Conservation (phyloP, 2,797 vertebrate species). For the Protonibea diacanthus region DNA sequence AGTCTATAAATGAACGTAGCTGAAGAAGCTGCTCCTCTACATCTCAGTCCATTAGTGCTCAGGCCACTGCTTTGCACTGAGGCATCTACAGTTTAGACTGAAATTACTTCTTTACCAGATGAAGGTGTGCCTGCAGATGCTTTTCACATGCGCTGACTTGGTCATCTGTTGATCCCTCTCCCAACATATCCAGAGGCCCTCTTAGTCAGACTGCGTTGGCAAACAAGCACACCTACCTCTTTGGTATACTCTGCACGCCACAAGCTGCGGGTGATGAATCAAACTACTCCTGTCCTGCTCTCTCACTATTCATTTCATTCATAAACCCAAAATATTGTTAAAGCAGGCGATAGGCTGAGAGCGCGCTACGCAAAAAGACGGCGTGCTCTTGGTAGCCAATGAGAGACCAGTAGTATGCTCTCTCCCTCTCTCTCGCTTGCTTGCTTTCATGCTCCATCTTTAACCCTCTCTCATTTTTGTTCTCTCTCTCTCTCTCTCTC, state of each 20-base stretch:
- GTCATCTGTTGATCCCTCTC: constrained; percentile 23
- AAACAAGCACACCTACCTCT: constrained; percentile 48
- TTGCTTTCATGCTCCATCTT: constrained; percentile 63
- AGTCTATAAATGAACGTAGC: neutral
- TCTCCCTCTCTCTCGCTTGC: constrained; percentile 52
- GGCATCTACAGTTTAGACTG: constrained; percentile 2
- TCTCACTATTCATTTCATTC: constrained; percentile 79
- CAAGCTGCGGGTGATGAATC: constrained; percentile 70
- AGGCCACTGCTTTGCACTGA: constrained; percentile 3
- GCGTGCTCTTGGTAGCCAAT: constrained; percentile 69
- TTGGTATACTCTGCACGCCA: constrained; percentile 21
- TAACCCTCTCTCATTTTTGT: constrained; percentile 71
- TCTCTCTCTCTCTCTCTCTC: constrained; percentile 32
- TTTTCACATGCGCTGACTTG: neutral
- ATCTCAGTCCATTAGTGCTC: neutral
- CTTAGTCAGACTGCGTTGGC: constrained; percentile 20
- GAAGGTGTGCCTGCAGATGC: constrained; percentile 19
- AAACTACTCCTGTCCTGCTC: constrained; percentile 71
- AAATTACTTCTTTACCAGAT: neutral
- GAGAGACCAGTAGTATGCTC: constrained; percentile 67
- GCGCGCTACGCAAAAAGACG: constrained; percentile 72
- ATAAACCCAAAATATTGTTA: constrained; percentile 80
- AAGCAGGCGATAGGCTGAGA: constrained; percentile 68
- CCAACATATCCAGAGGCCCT: constrained; percentile 26
- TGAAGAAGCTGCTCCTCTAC: neutral